Evolutionary conservation across 2,888 invertebrate genomes (phyloP), one percentile per base, ranked within the genome.

Genomic region (Lithophane socia): DNA sequence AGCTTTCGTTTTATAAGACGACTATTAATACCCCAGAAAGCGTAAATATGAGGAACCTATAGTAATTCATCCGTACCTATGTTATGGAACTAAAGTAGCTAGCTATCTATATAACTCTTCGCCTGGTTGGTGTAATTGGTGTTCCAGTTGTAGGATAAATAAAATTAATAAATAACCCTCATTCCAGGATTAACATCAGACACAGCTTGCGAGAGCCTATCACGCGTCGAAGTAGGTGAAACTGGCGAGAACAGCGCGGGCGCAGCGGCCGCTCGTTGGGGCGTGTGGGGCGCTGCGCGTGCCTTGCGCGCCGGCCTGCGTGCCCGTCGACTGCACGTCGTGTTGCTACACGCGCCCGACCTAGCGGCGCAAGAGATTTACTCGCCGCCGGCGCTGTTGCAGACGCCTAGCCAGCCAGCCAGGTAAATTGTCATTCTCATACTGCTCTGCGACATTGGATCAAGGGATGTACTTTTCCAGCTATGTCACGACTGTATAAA

Each of bases 221-320:
- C 94, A 13, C 94, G 94, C 5, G 81, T 90, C 4, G 95, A 94
- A 54, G 87, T 82, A 2, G 91, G 90, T 8, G 95, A 94, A 44
- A 84, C 88, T 16, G 90, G 93, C 10, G 96, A 96, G 79, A 91
- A 91, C 29, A 91, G 91, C 83, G 97, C 96, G 0, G 95, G 94
- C 24, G 95, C 96, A 1, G 97, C 97, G 1, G 97, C 97, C 1
- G 98, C 97, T 0, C 97, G 98, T 58, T 98, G 98, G 93, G 98
- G 98, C 12, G 98, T 98, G 24, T 98, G 98, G 94, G 98, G 98
- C 75, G 98, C 98, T 9, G 98, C 98, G 80, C 97, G 97, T 54
- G 98, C 98, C 10, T 93, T 98, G 81, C 97, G 98, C 54, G 96
- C 97, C 64, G 98, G 98, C 86, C 94, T 98, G 83, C 97, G 97